Percentiles rank a stretch among this genome's conserved stretches.
Evolutionary conservation across 2,113 vertebrate genomes (phyloP).

Genomic region (Menidia beryllina): DNA sequence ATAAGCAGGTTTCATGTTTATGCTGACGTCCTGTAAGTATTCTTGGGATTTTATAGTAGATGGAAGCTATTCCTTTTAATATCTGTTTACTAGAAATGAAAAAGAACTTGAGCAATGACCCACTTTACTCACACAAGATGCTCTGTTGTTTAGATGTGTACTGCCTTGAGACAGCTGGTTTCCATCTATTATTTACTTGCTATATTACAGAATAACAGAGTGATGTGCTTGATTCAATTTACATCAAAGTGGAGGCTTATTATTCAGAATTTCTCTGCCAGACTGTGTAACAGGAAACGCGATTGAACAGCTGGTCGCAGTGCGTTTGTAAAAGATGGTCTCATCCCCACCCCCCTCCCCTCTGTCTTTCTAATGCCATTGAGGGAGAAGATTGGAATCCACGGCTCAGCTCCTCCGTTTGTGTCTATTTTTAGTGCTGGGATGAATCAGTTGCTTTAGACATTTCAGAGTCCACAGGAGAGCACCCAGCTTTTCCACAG

Average conservation of each 20-base stretch:
- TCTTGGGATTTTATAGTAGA: background rate
- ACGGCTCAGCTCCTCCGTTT: slow-evolving; percentile 55
- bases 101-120: slow-evolving; percentile 10
- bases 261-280: background rate
- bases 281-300: background rate
- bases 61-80: background rate
- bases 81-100: background rate
- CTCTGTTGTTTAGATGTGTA: background rate
- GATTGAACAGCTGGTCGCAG: slow-evolving; percentile 7
- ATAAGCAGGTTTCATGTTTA: background rate
- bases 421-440: slow-evolving; percentile 75
- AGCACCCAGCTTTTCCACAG: slow-evolving; percentile 50
- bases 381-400: slow-evolving; percentile 67
- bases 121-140: background rate
- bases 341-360: slow-evolving; percentile 23
- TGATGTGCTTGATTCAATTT: background rate
- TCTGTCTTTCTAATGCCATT: slow-evolving; percentile 36
- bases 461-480: slow-evolving; percentile 63
- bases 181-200: slow-evolving; percentile 3
- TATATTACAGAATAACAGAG: background rate
- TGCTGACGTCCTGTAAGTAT: background rate
- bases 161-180: slow-evolving; percentile 7
- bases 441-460: slow-evolving; percentile 72
- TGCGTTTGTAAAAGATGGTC: slow-evolving; percentile 11
- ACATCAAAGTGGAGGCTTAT: background rate